Conservation (phyloP, 1,140 invertebrate species). For the Doryteuthis pealeii region DNA sequence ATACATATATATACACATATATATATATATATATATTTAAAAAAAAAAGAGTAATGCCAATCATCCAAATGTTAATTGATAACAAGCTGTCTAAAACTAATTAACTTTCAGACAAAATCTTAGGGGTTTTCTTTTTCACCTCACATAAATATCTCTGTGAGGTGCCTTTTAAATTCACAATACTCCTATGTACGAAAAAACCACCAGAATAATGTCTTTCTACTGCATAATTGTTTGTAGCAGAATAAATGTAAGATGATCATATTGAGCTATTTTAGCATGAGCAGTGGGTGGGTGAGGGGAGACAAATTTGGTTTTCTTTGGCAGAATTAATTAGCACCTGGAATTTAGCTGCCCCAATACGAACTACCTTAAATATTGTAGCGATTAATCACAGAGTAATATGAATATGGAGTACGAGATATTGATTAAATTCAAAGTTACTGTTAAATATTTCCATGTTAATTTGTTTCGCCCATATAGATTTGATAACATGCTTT, state of each 20-base stretch:
- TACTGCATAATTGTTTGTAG: background rate
- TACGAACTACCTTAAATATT: slow-evolving; percentile 6
- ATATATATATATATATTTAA: background rate
- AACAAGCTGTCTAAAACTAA: too few species aligned
- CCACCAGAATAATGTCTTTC: background rate
- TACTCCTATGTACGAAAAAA: background rate
- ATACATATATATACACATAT: background rate
- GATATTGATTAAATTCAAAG: too few species aligned
- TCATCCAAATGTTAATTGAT: too few species aligned
- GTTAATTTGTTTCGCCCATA: too few species aligned
- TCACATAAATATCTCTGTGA: too few species aligned
- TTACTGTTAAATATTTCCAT: too few species aligned
- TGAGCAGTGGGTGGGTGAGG: background rate
- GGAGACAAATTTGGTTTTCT: background rate
- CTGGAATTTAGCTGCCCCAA: slow-evolving; percentile 6
- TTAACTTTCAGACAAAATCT: too few species aligned
- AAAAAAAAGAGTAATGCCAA: background rate
- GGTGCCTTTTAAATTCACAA: background rate
- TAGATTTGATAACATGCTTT: too few species aligned
- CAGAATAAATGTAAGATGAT: background rate
- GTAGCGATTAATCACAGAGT: background rate
- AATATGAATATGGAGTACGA: background rate
- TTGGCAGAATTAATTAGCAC: background rate
- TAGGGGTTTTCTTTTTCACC: too few species aligned
- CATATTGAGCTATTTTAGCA: slow-evolving; percentile 7